phyloP scores from a whole-genome alignment of 2,888 invertebrate species.

The Pristionchus arcanus region DNA sequence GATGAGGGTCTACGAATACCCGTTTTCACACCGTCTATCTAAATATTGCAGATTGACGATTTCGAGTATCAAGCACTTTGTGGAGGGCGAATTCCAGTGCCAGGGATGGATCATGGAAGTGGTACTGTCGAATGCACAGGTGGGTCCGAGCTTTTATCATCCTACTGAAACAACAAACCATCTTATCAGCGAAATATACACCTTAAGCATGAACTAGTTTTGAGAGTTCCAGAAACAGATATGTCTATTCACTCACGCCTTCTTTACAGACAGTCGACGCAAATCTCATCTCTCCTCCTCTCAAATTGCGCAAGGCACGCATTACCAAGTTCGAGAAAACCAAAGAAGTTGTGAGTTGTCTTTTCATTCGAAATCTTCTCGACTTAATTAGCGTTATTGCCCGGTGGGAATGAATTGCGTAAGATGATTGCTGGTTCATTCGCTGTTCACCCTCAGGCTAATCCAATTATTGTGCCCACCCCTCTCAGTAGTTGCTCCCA shows the following conservation, averaged over 20 bases:
- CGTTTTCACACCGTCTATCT: too few species aligned
- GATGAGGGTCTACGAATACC: conserved; percentile 53
- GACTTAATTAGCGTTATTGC: background rate
- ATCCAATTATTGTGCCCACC: conserved; percentile 56
- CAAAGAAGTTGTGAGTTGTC: conserved; percentile 66
- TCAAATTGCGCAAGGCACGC: conserved; percentile 71
- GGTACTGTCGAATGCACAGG: conserved; percentile 66
- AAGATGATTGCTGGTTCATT: background rate
- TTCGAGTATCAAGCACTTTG: conserved; percentile 60
- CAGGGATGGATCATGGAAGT: conserved; percentile 69
- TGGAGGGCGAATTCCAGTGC: conserved; percentile 76
- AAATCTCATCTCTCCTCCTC: conserved; percentile 72
- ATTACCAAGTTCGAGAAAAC: conserved; percentile 75
- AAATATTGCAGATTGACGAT: conserved; percentile 65
- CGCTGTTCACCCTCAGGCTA: background rate
- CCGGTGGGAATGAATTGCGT: background rate
- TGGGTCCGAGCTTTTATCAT: background rate
- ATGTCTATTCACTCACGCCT: too few species aligned
- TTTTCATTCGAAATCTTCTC: background rate
- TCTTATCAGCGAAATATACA: too few species aligned
- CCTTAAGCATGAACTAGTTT: too few species aligned
- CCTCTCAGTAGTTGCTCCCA: conserved; percentile 3
- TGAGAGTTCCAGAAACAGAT: too few species aligned
- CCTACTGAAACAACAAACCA: too few species aligned
- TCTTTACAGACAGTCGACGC: conserved; percentile 61